Base-by-base conservation (phyloP, 1,140 invertebrate genomes). In the Eurytemora carolleeae region DNA sequence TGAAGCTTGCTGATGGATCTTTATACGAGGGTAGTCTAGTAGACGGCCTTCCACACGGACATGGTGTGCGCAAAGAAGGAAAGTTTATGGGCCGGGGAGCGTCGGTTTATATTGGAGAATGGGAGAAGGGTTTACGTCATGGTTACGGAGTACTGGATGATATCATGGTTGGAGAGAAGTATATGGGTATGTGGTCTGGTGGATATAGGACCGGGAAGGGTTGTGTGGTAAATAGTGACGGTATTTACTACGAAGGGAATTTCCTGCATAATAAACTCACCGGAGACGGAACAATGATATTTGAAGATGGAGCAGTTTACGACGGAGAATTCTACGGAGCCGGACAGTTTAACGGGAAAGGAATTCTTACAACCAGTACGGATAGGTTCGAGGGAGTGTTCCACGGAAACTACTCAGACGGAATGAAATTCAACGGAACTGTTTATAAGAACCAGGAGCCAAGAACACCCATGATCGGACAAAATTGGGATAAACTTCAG, bases 121-220 rank as follows among this genome's bases (percentile, higher is more conserved):
- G 87, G 84, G 73, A 76, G 15, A 73, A 72, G 24, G 86, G 87
- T 24, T 76, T 79, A 1, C 82, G 81, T 67, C 79, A 82, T 67
- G 87, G 87, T 0, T 92, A 90, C 68, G 87, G 87, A 15, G 84
- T 91, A 1, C 80, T 88, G 76, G 86, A 89, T 68, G 84, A 89
- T 69, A 85, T 87, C 54, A 76, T 69, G 70, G 17, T 52, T 80
- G 87, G 87, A 21, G 85, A 90, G 71, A 90, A 90, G 71, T 91
- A 89, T 73, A 78, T 91, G 68, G 87, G 87, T 17, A 80, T 80
- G 70, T 92, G 87, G 85, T 79, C 73, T 59, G 85, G 31, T 44
- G n/a, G 31, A n/a, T 44, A 7, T 44, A 44, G 7, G 31, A 7
- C 31, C 7, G 31, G 31, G 7, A 44, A 44, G 31, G 31, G 31